A percentile compares a stretch with the other conserved stretches of the same genome.
Evolutionary conservation across 2,888 invertebrate genomes (phyloP).

Genomic region (Plagodis dolabraria): DNA sequence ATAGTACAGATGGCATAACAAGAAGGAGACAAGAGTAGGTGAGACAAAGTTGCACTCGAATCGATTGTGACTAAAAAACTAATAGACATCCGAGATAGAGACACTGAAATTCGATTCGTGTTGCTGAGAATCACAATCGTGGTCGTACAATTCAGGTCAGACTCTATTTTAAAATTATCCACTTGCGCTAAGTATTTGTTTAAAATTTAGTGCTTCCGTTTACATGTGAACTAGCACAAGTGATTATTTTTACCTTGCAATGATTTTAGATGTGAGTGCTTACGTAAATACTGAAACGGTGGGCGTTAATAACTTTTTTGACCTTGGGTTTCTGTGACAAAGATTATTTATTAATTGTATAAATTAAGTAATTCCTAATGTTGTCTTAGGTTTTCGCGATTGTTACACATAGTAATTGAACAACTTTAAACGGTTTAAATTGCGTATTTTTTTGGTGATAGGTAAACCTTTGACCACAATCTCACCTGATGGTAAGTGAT

Average conservation of each 20-base stretch:
- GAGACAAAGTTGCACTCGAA: no score
- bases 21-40: no score
- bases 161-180: conserved; percentile 29
- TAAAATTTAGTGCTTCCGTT: conserved; percentile 25
- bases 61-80: no score
- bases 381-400: no score
- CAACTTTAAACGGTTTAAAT: no score
- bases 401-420: no score
- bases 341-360: not conserved
- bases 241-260: conserved; percentile 45
- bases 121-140: not conserved
- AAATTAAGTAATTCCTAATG: no score
- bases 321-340: conserved; percentile 42
- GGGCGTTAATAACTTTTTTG: conserved; percentile 43
- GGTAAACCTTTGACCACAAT: no score
- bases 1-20: no score
- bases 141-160: conserved; percentile 25
- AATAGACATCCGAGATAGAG: no score
- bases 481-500: no score
- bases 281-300: conserved; percentile 32
- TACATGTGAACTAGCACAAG: conserved; percentile 41
- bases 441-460: no score
- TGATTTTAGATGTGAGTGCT: conserved; percentile 33
- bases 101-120: not conserved
- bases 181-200: conserved; percentile 19